Percentiles rank a stretch among this genome's conserved stretches.
Conservation (phyloP, 2,797 vertebrate genomes). For the Steatocranus sp. region DNA sequence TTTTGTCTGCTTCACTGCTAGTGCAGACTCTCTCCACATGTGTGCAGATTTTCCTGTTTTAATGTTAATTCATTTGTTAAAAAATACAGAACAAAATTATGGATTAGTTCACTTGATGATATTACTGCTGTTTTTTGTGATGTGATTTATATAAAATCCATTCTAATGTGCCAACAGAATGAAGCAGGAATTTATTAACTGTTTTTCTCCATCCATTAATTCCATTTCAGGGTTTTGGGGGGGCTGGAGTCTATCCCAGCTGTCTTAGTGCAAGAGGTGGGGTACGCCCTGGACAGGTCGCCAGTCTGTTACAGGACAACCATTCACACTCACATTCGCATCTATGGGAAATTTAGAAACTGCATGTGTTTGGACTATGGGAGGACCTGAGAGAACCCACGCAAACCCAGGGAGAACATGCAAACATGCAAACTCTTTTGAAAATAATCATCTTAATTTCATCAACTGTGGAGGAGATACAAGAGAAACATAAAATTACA, state of each 20-base stretch:
- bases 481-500: neutral
- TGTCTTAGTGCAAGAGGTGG: neutral
- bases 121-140: neutral
- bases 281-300: neutral
- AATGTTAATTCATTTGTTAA: neutral
- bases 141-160: neutral
- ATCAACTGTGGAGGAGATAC: neutral
- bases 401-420: neutral
- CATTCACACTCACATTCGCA: neutral
- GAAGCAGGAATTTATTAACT: neutral
- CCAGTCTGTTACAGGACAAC: neutral
- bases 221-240: neutral
- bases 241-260: neutral
- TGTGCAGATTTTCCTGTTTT: neutral
- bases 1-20: neutral
- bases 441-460: neutral
- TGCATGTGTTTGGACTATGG: neutral
- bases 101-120: neutral
- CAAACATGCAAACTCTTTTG: neutral
- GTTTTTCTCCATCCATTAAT: neutral
- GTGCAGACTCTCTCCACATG: neutral
- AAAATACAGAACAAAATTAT: neutral
- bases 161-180: neutral
- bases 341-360: neutral
- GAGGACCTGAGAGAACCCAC: neutral